Evolutionary conservation across 1,140 invertebrate species (phyloP).

Genomic region (Centruroides sculpturatus): DNA sequence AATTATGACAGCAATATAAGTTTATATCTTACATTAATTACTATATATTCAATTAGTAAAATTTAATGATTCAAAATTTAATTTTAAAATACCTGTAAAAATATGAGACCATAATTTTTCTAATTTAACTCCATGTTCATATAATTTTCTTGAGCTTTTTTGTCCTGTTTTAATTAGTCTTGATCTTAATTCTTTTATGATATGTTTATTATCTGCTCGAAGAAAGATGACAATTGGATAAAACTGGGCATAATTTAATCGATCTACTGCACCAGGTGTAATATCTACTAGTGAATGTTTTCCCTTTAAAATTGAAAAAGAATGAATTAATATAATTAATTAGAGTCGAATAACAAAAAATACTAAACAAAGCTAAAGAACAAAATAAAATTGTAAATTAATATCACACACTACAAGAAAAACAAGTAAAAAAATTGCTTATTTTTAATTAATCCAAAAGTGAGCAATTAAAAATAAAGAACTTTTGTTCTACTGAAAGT

Average conservation of each 20-base stretch:
- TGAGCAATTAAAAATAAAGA: no score
- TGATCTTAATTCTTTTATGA: slow-evolving; percentile 81
- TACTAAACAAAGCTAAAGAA: slow-evolving; percentile 14
- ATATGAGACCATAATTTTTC: slow-evolving; percentile 92
- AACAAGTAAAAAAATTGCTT: no score
- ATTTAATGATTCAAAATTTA: no score
- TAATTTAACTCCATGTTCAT: slow-evolving; percentile 87
- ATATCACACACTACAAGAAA: no score
- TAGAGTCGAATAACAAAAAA: background rate
- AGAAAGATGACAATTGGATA: slow-evolving; percentile 96
- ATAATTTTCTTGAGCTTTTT: slow-evolving; percentile 87
- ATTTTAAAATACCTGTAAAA: slow-evolving; percentile 44
- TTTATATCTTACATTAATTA: no score
- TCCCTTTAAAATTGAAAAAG: slow-evolving; percentile 9
- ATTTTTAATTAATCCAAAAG: no score
- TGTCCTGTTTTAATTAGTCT: slow-evolving; percentile 54
- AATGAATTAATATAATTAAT: background rate
- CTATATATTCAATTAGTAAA: no score
- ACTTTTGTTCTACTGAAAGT: no score
- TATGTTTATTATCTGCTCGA: slow-evolving; percentile 84
- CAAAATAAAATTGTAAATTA: no score
- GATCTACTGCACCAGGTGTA: slow-evolving; percentile 90
- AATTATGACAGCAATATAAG: no score
- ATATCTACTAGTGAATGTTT: slow-evolving; percentile 93
- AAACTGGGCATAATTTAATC: slow-evolving; percentile 94